Evolutionary conservation across 2,888 invertebrate species (phyloP), one percentile per base, ranked within the genome.

Genomic region (Mongoloraphidia duomilia): DNA sequence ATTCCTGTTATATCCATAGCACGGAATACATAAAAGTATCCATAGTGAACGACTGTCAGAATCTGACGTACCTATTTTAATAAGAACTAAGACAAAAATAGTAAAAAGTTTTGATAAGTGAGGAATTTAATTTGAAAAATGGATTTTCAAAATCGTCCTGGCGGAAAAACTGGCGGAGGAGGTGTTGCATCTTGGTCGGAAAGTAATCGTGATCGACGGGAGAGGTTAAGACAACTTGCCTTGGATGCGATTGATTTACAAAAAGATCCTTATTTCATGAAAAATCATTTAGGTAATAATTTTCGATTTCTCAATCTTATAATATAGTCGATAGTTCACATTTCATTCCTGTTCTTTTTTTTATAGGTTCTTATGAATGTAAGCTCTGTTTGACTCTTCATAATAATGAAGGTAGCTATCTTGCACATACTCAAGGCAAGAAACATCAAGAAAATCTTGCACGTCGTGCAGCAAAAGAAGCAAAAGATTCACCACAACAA

Each of bases 251-350:
- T 99, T 52, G 98, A 98, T 67, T 75, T 98, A 26, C 93, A 95
- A 65, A 99, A 99, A 70, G 98, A 98, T 78, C 98, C 98, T 0
- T 98, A 99, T 79, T 98, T 98, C 77, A 99, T 99, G 98, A 95
- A 96, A 80, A 99, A 98, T 73, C 98, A 98, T 72, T 75, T 96
- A 58, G 95, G 88, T 75, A 67, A 49, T 63, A 62, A n/a, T 38
- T 14, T 36, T 2, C 10, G 26, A 42, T 9, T 17, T 40, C n/a
- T n/a, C n/a, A 45, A 4, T 38, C n/a, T 3, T 39, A 37, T 40
- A 44, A 34, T 17, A 17, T 48, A 35, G 37, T 17, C 41, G 11
- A 41, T 10, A 49, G 41, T 41, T 33, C 39, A 10, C 41, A 17
- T 34, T 40, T 34, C 10, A 13, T 12, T 17, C 38, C 12, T 45